Conservation (phyloP, 2,797 vertebrate species). For the Neostethus bicornis region DNA sequence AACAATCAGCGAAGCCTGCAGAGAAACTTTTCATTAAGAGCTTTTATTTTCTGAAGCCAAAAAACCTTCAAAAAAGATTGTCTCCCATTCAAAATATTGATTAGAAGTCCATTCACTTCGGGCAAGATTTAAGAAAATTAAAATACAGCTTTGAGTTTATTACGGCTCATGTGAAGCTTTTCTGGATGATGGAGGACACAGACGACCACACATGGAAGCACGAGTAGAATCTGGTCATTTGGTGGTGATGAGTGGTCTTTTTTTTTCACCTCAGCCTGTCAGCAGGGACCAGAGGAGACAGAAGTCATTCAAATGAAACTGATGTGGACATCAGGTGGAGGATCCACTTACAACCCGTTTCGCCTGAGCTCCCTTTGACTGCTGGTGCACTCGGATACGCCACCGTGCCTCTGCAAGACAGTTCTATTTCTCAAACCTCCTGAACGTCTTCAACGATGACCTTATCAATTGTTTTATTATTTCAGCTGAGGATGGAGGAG, state of each 20-base stretch:
- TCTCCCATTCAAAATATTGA: not conserved
- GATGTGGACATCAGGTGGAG: constrained; percentile 82
- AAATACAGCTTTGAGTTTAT: constrained; percentile 3
- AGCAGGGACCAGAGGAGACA: constrained; percentile 69
- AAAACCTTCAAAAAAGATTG: constrained; percentile 13
- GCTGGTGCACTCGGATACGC: constrained; percentile 72
- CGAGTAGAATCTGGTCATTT: constrained; percentile 51
- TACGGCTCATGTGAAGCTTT: not conserved
- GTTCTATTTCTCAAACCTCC: constrained; percentile 73
- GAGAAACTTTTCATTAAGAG: constrained; percentile 35
- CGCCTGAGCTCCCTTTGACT: constrained; percentile 76
- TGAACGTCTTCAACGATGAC: constrained; percentile 69
- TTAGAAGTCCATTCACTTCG: not conserved
- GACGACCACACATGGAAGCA: constrained; percentile 38
- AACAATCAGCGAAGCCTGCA: constrained; percentile 28
- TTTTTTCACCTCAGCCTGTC: constrained; percentile 52
- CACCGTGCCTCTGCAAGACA: constrained; percentile 71
- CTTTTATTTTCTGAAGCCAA: constrained; percentile 19
- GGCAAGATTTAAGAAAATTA: constrained; percentile 16
- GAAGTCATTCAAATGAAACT: constrained; percentile 78
- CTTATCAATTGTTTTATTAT: constrained; percentile 77
- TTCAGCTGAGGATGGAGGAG: constrained; percentile 40
- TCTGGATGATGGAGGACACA: constrained; percentile 37
- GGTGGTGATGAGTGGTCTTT: constrained; percentile 49
- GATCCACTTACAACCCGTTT: constrained; percentile 79